Percentiles rank a stretch among this genome's conserved stretches.
phyloP scores from a whole-genome alignment of 2,888 invertebrate genomes.

The Ormia ochracea region DNA sequence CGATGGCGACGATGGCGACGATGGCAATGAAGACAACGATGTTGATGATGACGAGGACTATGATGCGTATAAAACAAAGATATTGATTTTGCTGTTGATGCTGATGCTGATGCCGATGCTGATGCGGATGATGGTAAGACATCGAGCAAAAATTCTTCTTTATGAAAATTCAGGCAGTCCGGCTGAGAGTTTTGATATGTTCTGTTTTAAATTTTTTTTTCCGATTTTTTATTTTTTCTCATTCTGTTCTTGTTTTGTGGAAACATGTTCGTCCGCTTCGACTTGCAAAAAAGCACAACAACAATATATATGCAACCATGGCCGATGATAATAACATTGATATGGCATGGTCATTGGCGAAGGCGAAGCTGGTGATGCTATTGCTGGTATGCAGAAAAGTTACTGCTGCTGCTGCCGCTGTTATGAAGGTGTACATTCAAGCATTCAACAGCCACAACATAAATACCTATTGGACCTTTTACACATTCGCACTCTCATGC shows the following conservation, averaged over 20 bases:
- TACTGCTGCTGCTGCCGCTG: conserved; percentile 26
- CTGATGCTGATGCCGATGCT: conserved; percentile 40
- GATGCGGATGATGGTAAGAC: conserved; percentile 49
- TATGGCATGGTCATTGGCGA: conserved; percentile 50
- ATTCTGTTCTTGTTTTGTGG: conserved; percentile 24
- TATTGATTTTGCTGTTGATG: conserved; percentile 53
- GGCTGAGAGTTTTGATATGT: conserved; percentile 49
- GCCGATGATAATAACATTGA: conserved; percentile 57
- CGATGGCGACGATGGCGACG: not conserved
- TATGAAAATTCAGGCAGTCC: conserved; percentile 45
- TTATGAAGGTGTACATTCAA: conserved; percentile 61
- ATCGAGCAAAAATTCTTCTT: conserved; percentile 38
- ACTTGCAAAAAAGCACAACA: conserved; percentile 47
- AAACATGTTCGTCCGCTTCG: conserved; percentile 51
- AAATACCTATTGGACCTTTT: conserved; percentile 55
- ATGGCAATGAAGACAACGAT: conserved; percentile 7
- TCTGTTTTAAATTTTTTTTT: conserved; percentile 37
- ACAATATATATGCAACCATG: conserved; percentile 41
- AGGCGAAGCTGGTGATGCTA: conserved; percentile 39
- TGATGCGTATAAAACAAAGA: conserved; percentile 54
- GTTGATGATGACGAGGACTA: conserved; percentile 20
- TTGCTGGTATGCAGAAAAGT: conserved; percentile 34
- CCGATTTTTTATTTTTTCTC: not conserved
- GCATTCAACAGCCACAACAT: conserved; percentile 27
- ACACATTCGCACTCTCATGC: conserved; percentile 36